Evolutionary conservation across 1,140 invertebrate species (phyloP), one percentile per base, ranked within the genome.

Genomic region (Goniozus legneri): DNA sequence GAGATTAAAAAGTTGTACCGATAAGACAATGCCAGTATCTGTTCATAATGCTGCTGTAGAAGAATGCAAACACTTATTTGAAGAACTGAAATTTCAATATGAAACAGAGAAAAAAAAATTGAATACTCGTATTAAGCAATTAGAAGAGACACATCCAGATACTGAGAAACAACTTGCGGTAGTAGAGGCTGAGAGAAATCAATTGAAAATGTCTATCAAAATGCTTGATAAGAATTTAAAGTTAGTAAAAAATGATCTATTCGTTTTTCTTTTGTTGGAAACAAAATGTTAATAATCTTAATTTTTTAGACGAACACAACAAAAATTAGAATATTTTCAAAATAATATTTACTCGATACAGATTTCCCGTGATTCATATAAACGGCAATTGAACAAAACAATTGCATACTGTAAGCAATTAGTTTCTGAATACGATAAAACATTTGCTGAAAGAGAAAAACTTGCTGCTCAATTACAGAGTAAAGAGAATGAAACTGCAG

Each of bases 71-170:
- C 67, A 75, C 44, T 68, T 82, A 44, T 80, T 84, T 47, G 82
- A 85, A 53, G 79, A 86, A 55, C 56, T 85, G 8, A 83, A 84
- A 50, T 46, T 52, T 20, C 81, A 82, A 48, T 84, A 85, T 47
- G 78, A 80, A 14, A 58, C 62, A 6, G 84, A 85, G 31, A 81
- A 78, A 51, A 60, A 62, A 2, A 77, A 76, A 48, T 50, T 83
- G 8, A 50, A 50, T 16, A 52, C 49, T 37, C 67, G 72, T 52
- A 62, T 77, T 48, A 66, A 71, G 50, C 45, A 60, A 46, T 60
- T 79, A 3, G 72, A 77, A 57, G 56, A 76, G 56, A 57, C 56
- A 44, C 62, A 72, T 54, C 54, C 69, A 10, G 50, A 77, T 54
- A 68, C 70, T 60, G 67, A 79, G 24, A 67, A 66, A 10, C 61